A percentile compares a stretch with the other conserved stretches of the same genome.
Conservation (phyloP, 2,113 vertebrate species). For the Pteruthius melanotis region DNA sequence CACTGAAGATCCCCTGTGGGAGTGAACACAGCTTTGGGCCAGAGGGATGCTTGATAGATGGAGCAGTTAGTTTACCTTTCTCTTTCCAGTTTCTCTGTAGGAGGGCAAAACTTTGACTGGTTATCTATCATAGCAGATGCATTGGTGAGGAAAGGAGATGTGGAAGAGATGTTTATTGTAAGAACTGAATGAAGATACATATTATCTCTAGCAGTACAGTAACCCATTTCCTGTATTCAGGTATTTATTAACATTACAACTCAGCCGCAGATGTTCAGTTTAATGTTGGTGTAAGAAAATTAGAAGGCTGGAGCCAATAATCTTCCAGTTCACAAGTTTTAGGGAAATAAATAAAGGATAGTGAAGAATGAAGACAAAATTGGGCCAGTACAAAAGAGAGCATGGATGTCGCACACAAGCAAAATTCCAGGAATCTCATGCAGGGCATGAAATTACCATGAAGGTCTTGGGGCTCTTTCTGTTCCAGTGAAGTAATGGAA, state of each 20-base stretch:
- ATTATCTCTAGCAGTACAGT: background rate
- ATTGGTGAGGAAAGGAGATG: background rate
- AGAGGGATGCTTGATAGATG: background rate
- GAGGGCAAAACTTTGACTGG: background rate
- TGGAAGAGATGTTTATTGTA: background rate
- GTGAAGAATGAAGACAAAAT: background rate
- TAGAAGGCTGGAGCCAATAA: background rate
- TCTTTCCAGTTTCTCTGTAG: background rate
- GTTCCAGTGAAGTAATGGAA: background rate
- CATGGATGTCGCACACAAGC: background rate
- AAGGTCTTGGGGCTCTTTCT: background rate
- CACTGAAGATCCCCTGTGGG: background rate
- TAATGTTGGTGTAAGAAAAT: background rate
- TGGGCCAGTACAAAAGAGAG: background rate
- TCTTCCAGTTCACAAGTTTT: background rate
- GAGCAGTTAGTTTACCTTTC: background rate
- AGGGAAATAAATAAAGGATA: background rate
- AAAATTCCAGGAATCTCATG: background rate
- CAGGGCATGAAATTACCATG: background rate
- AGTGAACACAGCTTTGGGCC: background rate
- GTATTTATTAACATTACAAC: conserved; percentile 8
- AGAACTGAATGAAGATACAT: background rate
- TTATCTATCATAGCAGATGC: background rate
- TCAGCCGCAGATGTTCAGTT: background rate
- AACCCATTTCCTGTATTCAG: background rate